These are phyloP conservation scores for Falco columbarius DNA, from an alignment of 2,797 vertebrate species.

Conservation along the genomic window DNA sequence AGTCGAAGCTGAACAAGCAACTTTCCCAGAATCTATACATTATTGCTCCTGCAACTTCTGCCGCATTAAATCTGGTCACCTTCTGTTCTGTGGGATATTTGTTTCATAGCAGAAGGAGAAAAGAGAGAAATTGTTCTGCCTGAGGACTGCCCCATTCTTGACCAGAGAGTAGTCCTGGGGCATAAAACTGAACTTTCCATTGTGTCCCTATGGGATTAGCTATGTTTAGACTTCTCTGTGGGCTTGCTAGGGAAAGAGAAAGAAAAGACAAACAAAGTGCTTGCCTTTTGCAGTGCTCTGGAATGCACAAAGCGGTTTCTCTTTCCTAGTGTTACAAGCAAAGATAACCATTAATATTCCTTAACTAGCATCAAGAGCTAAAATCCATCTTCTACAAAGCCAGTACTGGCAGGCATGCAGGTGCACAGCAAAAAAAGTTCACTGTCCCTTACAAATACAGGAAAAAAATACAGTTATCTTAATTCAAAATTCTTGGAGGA, in stretches of 20 bases:
- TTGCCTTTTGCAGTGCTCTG: constrained; percentile 35
- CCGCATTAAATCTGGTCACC: not conserved
- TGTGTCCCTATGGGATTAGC: constrained; percentile 60
- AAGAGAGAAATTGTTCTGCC: not conserved
- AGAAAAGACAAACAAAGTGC: constrained; percentile 60
- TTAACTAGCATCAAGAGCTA: not conserved
- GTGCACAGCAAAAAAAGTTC: not conserved
- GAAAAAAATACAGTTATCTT: not conserved
- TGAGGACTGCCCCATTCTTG: not conserved
- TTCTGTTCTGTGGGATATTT: not conserved
- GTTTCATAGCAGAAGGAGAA: not conserved
- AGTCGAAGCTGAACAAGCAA: not conserved
- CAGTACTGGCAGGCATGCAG: not conserved
- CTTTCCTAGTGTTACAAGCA: constrained; percentile 10
- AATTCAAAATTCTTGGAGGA: constrained; percentile 15
- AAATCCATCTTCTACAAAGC: constrained; percentile 17
- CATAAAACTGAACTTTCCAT: constrained; percentile 49
- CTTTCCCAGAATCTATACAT: not conserved
- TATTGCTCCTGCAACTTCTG: not conserved
- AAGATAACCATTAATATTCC: constrained; percentile 52
- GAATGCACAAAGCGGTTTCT: not conserved
- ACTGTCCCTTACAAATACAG: not conserved
- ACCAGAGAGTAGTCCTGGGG: constrained; percentile 28
- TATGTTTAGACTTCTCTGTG: constrained; percentile 68
- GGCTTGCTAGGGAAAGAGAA: constrained; percentile 56